phyloP scores from a whole-genome alignment of 1,140 invertebrate species.

The Brachionus asplanchnoidis region DNA sequence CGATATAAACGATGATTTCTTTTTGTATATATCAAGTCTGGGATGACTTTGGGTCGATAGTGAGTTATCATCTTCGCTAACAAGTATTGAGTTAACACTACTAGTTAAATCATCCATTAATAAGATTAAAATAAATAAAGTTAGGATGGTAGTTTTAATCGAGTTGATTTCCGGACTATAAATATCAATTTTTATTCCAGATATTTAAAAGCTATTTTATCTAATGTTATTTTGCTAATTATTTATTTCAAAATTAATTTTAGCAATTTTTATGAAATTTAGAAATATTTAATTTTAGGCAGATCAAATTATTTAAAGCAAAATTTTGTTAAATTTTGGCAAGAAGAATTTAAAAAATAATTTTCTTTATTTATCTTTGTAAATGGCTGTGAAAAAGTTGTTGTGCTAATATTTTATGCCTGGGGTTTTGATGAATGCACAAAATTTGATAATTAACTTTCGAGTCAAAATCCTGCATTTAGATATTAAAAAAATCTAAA shows the following conservation, averaged over 20 bases:
- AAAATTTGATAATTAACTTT: too few species aligned
- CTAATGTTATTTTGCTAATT: neutral
- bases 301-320: neutral
- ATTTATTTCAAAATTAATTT: neutral
- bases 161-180: constrained; percentile 10
- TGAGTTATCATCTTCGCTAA: neutral
- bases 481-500: too few species aligned
- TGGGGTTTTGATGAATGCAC: too few species aligned
- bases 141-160: neutral
- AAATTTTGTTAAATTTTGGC: neutral
- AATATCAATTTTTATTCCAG: neutral
- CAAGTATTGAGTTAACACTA: constrained; percentile 18
- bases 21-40: neutral
- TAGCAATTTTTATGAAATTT: neutral
- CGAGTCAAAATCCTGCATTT: too few species aligned
- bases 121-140: neutral
- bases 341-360: too few species aligned
- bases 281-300: neutral
- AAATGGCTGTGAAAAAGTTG: too few species aligned
- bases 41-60: neutral
- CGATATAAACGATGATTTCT: neutral
- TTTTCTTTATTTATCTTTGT: too few species aligned
- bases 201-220: constrained; percentile 22
- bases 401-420: too few species aligned
- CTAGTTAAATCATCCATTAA: constrained; percentile 29